A percentile compares a stretch with the other conserved stretches of the same genome.
Evolutionary conservation across 2,797 vertebrate species (phyloP).

Genomic region (Mus caroli): DNA sequence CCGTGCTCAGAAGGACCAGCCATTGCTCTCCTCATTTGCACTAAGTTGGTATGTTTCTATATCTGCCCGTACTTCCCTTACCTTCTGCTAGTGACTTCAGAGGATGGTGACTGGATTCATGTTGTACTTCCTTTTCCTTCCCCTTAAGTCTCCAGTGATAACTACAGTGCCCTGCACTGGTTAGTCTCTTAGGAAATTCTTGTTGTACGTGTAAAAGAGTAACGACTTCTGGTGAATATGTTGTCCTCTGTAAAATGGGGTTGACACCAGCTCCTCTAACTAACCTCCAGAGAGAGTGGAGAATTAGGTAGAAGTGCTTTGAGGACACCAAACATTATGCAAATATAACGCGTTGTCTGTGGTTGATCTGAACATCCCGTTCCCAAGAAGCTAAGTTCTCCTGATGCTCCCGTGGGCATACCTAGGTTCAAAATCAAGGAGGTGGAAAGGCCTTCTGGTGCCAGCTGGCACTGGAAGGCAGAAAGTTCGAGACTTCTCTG

Average conservation of each 20-base stretch:
- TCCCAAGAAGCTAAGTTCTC: not conserved
- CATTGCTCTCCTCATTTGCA: not conserved
- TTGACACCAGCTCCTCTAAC: not conserved
- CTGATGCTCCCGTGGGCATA: not conserved
- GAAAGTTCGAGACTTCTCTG: not conserved
- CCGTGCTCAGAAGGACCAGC: not conserved
- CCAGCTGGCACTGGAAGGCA: not conserved
- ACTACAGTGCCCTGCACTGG: not conserved
- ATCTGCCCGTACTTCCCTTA: not conserved
- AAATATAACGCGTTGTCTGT: not conserved
- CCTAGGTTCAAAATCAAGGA: not conserved
- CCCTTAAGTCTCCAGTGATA: fast-evolving
- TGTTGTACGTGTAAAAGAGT: not conserved
- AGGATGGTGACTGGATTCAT: not conserved
- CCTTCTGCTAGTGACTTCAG: not conserved
- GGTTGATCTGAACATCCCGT: not conserved
- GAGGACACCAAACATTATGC: not conserved
- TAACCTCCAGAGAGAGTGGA: not conserved
- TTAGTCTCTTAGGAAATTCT: not conserved
- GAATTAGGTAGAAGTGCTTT: not conserved
- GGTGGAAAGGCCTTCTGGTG: not conserved
- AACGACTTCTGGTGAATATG: not conserved
- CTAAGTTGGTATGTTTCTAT: not conserved
- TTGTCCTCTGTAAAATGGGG: not conserved
- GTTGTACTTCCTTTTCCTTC: not conserved